These are phyloP conservation scores for Nicator chloris DNA, from an alignment of 2,113 vertebrate species.

Conservation along the genomic window DNA sequence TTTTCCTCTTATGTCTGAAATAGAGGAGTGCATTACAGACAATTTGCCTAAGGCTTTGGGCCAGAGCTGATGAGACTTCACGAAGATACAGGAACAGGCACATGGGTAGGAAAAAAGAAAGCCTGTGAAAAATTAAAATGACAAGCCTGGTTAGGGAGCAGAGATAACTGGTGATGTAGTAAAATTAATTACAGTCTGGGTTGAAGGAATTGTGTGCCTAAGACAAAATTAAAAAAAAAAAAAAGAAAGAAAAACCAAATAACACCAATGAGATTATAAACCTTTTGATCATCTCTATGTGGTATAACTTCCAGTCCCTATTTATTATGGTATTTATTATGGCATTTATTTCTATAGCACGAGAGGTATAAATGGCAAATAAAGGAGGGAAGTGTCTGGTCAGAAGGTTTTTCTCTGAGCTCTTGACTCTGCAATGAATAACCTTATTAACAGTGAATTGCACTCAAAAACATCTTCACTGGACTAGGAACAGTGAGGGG, in stretches of 20 bases:
- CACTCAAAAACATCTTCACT: background rate
- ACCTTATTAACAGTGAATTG: background rate
- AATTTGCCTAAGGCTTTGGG: conserved; percentile 58
- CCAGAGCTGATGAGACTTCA: conserved; percentile 60
- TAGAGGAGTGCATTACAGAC: conserved; percentile 20
- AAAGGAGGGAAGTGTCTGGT: background rate
- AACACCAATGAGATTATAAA: conserved; percentile 55
- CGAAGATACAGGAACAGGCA: conserved; percentile 45
- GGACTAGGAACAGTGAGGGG: background rate
- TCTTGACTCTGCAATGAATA: background rate
- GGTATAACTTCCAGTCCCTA: background rate
- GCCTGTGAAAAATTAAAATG: conserved; percentile 69
- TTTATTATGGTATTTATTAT: conserved; percentile 18
- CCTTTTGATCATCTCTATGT: conserved; percentile 29
- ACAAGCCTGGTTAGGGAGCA: conserved; percentile 62
- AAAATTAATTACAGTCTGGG: conserved; percentile 63
- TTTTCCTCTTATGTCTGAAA: conserved; percentile 28
- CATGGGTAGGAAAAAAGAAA: conserved; percentile 46
- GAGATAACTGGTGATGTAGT: conserved; percentile 64
- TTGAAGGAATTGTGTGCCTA: conserved; percentile 43
- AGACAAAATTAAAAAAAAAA: conserved; percentile 50
- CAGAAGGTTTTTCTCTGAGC: background rate
- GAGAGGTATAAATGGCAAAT: background rate
- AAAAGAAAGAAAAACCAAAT: background rate
- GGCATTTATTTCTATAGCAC: conserved; percentile 8